Base-by-base conservation (phyloP, 1,140 invertebrate species). In the Pseudomyrmex cubaensis region DNA sequence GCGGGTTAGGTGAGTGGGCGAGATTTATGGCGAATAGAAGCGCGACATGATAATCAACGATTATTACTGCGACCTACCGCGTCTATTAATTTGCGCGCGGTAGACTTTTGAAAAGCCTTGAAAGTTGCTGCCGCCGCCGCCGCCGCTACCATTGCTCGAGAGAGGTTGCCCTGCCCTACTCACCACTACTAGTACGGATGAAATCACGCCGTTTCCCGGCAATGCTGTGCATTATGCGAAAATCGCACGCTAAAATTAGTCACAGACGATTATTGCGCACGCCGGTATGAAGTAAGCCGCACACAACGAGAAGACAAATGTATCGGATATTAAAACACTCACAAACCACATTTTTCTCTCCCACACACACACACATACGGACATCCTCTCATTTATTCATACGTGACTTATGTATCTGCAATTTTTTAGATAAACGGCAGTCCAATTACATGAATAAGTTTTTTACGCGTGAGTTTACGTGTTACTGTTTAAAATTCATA, bases 41-140 rank as follows among this genome's bases (percentile, higher is more conserved):
- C 85, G 89, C 86, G 69, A 83, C 66, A 35, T 35, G 84, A 72
- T 90, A 90, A 90, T 86, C 72, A 63, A 85, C 84, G 83, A 91
- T 87, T 87, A 89, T 88, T 90, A 91, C 54, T 72, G 80, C 85
- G 78, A 70, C 77, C 12, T 82, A 54, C 50, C 20, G 35, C 54
- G 85, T 80, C 87, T 89, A 91, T 91, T 90, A 90, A 91, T 90
- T 91, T 89, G 66, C 87, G 72, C 70, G 48, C 74, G 66, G 83
- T 92, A 77, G 74, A 92, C 91, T 93, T 93, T 93, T 90, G 76
- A 92, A 92, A 91, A 91, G 80, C 91, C 91, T 92, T 92, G 92
- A 91, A 69, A 83, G 54, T 54, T 57, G 63, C 54, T 57, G 66
- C 76, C 59, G 15, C 13, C 15, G 44, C 54, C n/a, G 35, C 5